Evolutionary conservation across 2,888 invertebrate genomes (phyloP).

Genomic region (Congeria kusceri): DNA sequence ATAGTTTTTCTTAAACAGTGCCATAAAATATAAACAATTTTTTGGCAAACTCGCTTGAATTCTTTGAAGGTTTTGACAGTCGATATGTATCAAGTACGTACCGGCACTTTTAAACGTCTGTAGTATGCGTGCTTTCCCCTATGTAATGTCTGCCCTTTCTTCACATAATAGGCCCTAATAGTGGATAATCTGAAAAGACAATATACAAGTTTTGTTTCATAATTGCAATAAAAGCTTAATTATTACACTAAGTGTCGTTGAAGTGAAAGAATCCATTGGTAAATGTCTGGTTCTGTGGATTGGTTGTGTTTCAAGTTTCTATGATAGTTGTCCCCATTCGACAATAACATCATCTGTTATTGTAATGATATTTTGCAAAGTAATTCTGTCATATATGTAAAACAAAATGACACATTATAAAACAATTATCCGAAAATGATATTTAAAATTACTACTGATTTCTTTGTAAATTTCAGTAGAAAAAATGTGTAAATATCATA

Average conservation of each 20-base stretch:
- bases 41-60: not conserved
- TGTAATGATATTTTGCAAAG: too few relatives aligned
- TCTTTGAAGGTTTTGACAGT: not conserved
- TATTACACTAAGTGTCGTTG: slow-evolving; percentile 23
- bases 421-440: too few relatives aligned
- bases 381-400: too few relatives aligned
- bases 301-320: too few relatives aligned
- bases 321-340: too few relatives aligned
- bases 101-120: not conserved
- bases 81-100: slow-evolving; percentile 1
- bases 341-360: too few relatives aligned
- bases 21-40: slow-evolving; percentile 51
- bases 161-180: slow-evolving; percentile 2
- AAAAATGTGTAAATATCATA: too few relatives aligned
- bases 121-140: too few relatives aligned
- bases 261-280: slow-evolving; percentile 34
- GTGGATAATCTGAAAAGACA: slow-evolving; percentile 23
- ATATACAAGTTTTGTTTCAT: slow-evolving; percentile 54
- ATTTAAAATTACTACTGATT: too few relatives aligned
- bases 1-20: slow-evolving; percentile 51
- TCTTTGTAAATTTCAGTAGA: too few relatives aligned
- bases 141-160: not conserved
- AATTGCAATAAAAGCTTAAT: slow-evolving; percentile 67
- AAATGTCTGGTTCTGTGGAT: too few relatives aligned
- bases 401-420: too few relatives aligned